Base-by-base conservation (phyloP, 35 echinoderm and acorn worm species). In the Eucidaris tribuloides region DNA sequence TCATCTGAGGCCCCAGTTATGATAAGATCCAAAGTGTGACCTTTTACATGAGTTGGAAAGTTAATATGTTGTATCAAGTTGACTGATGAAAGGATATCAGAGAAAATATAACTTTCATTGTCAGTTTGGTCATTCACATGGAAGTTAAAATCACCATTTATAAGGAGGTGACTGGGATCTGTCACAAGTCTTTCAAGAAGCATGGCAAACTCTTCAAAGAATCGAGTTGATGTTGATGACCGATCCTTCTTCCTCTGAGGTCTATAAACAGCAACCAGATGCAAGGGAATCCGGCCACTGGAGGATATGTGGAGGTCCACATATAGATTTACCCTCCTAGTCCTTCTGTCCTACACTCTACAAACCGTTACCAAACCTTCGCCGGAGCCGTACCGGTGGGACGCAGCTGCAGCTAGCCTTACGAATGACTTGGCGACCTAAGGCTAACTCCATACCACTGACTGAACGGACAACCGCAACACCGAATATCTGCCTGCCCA, bases 21-120 rank as follows among this genome's bases (percentile, higher is more conserved):
- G 20, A 83, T 55, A 30, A 83, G 58, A 74, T 83, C 54, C 30
- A 83, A 38, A 65, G 39, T 83, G 58, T 65, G 80, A 38, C 80
- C 80, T 28, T 83, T 83, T 33, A 76, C 80, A 65, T 78, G 72
- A 78, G 48, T 52, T 52, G 48, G n/a, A 52, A 52, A 52, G 48
- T 52, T 52, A 52, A 52, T 52, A 52, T 52, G 48, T 52, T 52
- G 48, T 52, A n/a, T 52, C 48, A 52, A 52, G 48, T n/a, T 52
- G 9, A 52, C 48, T 11, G 48, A 52, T 52, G n/a, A 52, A 52
- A n/a, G 48, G 48, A n/a, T 52, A 52, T 52, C 48, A 11, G 48
- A 52, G n/a, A 52, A 11, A 52, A 52, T 9, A 52, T 52, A n/a
- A 52, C n/a, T 52, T 9, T 52, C n/a, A 52, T 52, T 52, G 9